These are phyloP conservation scores for Morbakka virulenta DNA, from an alignment of 30 jellyfish, hydroid and myxozoan genomes.

Conservation along the genomic window DNA sequence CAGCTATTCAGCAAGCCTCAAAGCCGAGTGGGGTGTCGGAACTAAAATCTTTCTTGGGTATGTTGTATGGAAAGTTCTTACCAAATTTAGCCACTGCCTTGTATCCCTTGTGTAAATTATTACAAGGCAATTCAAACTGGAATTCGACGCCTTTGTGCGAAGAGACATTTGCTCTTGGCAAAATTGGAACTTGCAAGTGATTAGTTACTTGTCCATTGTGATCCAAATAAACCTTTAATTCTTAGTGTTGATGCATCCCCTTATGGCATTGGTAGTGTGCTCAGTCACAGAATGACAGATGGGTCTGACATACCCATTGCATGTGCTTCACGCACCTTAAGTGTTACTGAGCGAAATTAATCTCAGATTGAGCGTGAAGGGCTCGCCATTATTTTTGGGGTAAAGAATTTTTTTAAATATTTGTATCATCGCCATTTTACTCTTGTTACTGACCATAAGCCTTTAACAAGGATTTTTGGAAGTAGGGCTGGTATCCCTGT, in stretches of 20 bases:
- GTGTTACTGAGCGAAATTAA: constrained; percentile 49
- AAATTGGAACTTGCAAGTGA: constrained; percentile 8
- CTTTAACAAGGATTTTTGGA: constrained; percentile 34
- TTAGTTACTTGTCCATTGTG: constrained; percentile 58
- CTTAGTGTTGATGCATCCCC: constrained; percentile 69
- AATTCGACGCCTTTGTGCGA: constrained; percentile 16
- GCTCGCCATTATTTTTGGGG: constrained; percentile 59
- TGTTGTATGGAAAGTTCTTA: constrained; percentile 31
- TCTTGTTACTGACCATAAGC: constrained; percentile 60
- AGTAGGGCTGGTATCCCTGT: constrained; percentile 51
- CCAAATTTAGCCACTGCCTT: constrained; percentile 14
- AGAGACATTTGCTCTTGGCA: constrained; percentile 12
- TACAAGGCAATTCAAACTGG: constrained; percentile 9
- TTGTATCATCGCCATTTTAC: constrained; percentile 66
- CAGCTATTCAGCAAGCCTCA: constrained; percentile 34
- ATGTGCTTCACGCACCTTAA: constrained; percentile 44
- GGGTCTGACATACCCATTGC: constrained; percentile 72
- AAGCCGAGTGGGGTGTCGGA: constrained; percentile 44
- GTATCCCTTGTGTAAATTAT: constrained; percentile 39
- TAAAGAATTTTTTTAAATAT: constrained; percentile 64
- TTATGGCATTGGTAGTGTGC: constrained; percentile 78
- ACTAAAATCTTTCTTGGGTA: constrained; percentile 51
- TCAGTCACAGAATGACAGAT: constrained; percentile 44
- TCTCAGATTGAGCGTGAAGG: constrained; percentile 68
- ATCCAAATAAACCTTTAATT: constrained; percentile 29